These are phyloP conservation scores for Setophaga kirtlandii DNA, from an alignment of 2,113 vertebrate genomes.

Conservation along the genomic window DNA sequence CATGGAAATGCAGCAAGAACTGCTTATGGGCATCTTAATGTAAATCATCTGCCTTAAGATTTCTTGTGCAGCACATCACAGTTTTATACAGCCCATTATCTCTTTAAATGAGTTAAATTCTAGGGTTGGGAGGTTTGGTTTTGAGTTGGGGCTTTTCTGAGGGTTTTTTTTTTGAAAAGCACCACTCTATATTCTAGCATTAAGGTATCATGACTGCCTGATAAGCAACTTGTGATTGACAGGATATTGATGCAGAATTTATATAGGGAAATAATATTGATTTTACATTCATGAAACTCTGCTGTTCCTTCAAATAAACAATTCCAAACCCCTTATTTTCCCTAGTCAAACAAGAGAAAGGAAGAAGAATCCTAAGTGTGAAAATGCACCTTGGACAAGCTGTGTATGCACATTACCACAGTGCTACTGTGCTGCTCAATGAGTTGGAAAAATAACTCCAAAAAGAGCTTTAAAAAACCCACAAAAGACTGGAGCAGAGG, in stretches of 20 bases:
- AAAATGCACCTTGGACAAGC: background rate
- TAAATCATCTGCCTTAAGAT: background rate
- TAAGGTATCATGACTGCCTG: background rate
- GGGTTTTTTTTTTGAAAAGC: background rate
- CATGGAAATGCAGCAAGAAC: background rate
- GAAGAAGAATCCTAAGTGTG: background rate
- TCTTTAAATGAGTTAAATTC: background rate
- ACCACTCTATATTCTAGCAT: background rate
- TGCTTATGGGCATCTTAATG: background rate
- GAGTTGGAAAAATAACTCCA: conserved; percentile 51
- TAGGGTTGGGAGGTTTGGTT: background rate
- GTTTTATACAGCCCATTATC: background rate
- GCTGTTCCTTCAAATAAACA: background rate
- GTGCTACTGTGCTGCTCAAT: background rate
- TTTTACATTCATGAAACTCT: background rate
- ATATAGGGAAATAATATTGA: background rate
- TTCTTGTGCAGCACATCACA: background rate
- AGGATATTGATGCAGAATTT: background rate
- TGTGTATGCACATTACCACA: background rate
- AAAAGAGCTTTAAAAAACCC: background rate
- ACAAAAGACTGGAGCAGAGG: conserved; percentile 4
- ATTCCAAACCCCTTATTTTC: background rate
- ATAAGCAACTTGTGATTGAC: background rate
- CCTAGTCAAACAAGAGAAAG: background rate
- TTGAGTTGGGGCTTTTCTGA: background rate